A percentile compares a stretch with the other conserved stretches of the same genome.
phyloP scores from a whole-genome alignment of 2,113 vertebrate genomes.

The Lamprotornis superbus region DNA sequence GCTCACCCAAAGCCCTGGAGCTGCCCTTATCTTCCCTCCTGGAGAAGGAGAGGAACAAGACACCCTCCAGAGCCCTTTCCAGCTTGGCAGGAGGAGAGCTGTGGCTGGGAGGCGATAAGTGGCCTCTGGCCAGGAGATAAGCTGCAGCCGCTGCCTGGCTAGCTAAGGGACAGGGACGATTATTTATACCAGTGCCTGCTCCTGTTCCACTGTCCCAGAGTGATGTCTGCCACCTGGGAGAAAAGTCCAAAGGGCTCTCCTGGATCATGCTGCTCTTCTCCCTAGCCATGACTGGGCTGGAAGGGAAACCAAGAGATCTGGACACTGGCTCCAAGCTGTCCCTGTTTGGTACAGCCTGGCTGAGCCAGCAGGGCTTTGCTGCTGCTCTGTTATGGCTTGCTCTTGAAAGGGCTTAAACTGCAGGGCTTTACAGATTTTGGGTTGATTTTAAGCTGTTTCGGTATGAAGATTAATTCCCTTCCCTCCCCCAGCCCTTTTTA shows the following conservation, averaged over 20 bases:
- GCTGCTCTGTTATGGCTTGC: background rate
- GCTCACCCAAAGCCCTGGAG: background rate
- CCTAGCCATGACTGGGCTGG: background rate
- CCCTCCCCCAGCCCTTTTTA: background rate
- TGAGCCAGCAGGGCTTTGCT: rapidly evolving
- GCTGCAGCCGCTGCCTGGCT: background rate
- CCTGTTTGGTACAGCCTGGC: background rate
- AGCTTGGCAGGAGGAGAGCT: background rate
- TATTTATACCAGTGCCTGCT: slow-evolving; percentile 20
- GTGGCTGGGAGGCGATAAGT: background rate
- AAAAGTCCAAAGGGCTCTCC: background rate
- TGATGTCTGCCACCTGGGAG: background rate
- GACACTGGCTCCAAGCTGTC: rapidly evolving
- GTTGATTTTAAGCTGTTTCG: background rate
- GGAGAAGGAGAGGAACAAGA: background rate
- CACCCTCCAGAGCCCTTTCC: background rate
- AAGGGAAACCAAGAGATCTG: background rate
- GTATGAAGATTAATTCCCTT: slow-evolving; percentile 12
- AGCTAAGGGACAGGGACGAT: background rate
- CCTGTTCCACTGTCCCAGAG: background rate
- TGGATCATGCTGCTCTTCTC: background rate
- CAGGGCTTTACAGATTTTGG: slow-evolving; percentile 14
- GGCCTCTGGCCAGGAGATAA: slow-evolving; percentile 43
- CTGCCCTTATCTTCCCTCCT: background rate
- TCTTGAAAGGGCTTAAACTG: slow-evolving; percentile 1